phyloP scores from a whole-genome alignment of 2,797 vertebrate species.

The Channa striata region DNA sequence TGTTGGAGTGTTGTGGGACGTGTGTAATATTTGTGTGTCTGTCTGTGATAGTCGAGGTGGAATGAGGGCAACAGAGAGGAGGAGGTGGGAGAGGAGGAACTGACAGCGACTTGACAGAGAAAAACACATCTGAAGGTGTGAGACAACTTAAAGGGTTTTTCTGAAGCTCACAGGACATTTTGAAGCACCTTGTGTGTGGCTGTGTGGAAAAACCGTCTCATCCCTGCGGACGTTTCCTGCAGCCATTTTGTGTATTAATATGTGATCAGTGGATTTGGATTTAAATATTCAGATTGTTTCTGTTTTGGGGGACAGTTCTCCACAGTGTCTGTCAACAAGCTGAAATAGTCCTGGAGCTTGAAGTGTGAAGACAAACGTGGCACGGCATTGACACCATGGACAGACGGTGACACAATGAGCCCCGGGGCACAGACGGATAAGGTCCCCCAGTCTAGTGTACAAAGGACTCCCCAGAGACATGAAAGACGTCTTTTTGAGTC shows the following conservation, averaged over 20 bases:
- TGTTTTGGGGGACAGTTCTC: background rate
- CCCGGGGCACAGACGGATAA: no score
- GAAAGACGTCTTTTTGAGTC: no score
- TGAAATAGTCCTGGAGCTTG: background rate
- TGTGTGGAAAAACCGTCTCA: conserved; percentile 4
- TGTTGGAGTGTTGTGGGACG: conserved; percentile 24
- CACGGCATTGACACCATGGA: background rate
- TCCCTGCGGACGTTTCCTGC: background rate
- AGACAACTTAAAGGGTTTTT: conserved; percentile 52
- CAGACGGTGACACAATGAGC: no score
- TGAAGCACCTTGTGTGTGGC: conserved; percentile 27
- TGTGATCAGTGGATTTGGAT: conserved; percentile 21
- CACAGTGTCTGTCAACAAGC: background rate
- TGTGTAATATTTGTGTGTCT: conserved; percentile 46
- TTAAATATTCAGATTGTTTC: background rate
- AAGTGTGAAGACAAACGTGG: background rate
- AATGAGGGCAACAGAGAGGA: conserved; percentile 50
- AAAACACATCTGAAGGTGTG: conserved; percentile 64
- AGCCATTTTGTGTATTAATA: conserved; percentile 1
- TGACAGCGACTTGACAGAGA: conserved; percentile 58
- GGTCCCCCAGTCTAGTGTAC: no score
- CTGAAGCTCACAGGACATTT: conserved; percentile 50
- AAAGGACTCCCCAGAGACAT: no score
- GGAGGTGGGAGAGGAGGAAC: conserved; percentile 33
- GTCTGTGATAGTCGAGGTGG: conserved; percentile 52